phyloP scores from a whole-genome alignment of 2,113 vertebrate species.

The Morphnarchus princeps region DNA sequence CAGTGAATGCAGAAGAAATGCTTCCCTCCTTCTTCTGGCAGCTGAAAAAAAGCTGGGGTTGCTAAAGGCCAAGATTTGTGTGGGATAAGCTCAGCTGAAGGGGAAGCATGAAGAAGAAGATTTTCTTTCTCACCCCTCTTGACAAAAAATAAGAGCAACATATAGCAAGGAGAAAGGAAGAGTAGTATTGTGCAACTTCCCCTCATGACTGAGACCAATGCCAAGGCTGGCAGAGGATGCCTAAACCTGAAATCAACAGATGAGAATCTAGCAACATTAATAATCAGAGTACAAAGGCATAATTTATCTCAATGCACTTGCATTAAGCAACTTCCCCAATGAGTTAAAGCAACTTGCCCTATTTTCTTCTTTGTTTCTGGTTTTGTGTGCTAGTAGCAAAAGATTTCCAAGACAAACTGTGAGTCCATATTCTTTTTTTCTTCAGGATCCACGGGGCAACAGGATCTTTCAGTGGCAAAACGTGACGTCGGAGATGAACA shows the following conservation, averaged over 20 bases:
- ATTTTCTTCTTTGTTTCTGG: background rate
- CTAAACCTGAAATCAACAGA: background rate
- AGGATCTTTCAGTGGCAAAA: constrained; percentile 67
- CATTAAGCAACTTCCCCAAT: background rate
- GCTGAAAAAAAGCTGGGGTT: background rate
- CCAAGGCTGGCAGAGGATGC: background rate
- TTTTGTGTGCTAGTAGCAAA: background rate
- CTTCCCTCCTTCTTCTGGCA: background rate
- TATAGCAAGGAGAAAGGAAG: background rate
- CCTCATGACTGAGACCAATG: background rate
- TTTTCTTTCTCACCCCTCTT: background rate
- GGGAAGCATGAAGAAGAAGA: background rate
- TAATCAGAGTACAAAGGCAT: background rate
- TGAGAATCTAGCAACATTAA: background rate
- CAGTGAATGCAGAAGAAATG: background rate
- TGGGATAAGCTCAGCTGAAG: background rate
- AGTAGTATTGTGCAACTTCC: background rate
- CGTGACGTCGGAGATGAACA: background rate
- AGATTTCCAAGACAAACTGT: background rate
- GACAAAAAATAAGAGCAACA: background rate
- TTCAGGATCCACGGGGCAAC: constrained; percentile 61
- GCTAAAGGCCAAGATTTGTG: background rate
- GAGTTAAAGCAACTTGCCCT: background rate
- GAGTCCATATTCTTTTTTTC: background rate
- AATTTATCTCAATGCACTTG: background rate